Percentiles rank a stretch among this genome's conserved stretches.
phyloP scores from a whole-genome alignment of 1,140 invertebrate genomes.

The Macrosteles quadrilineatus region DNA sequence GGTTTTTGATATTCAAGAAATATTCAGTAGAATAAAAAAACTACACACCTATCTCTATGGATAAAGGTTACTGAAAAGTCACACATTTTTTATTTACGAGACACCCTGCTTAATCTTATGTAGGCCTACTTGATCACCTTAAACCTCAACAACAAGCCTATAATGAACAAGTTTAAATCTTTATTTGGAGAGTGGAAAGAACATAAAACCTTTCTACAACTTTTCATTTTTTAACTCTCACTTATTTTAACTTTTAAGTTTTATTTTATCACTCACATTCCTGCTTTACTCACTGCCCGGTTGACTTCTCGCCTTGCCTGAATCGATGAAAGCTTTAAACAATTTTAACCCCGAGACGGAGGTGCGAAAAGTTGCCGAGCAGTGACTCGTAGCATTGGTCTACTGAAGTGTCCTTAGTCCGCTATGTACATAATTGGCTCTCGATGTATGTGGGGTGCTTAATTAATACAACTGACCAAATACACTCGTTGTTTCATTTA shows the following conservation, averaged over 20 bases:
- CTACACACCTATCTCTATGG: too few species aligned
- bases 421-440: background rate
- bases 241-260: background rate
- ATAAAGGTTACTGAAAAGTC: too few species aligned
- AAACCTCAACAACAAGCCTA: too few species aligned
- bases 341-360: background rate
- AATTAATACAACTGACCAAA: slow-evolving; percentile 12
- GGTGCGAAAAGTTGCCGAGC: background rate
- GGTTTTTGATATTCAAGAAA: too few species aligned
- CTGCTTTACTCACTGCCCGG: background rate
- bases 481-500: background rate
- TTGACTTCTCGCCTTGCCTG: background rate
- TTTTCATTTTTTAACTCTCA: background rate
- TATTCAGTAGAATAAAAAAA: too few species aligned
- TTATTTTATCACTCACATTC: background rate
- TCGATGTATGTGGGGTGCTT: slow-evolving; percentile 3
- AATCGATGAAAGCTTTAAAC: background rate
- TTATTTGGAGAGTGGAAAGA: too few species aligned
- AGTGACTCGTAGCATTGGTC: background rate
- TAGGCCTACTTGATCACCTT: too few species aligned
- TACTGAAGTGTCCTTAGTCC: background rate
- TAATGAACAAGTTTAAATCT: too few species aligned
- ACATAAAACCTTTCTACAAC: too few species aligned
- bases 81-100: too few species aligned
- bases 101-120: too few species aligned